These are phyloP conservation scores for Hymenopus coronatus DNA, from an alignment of 2,888 invertebrate species.

Conservation along the genomic window DNA sequence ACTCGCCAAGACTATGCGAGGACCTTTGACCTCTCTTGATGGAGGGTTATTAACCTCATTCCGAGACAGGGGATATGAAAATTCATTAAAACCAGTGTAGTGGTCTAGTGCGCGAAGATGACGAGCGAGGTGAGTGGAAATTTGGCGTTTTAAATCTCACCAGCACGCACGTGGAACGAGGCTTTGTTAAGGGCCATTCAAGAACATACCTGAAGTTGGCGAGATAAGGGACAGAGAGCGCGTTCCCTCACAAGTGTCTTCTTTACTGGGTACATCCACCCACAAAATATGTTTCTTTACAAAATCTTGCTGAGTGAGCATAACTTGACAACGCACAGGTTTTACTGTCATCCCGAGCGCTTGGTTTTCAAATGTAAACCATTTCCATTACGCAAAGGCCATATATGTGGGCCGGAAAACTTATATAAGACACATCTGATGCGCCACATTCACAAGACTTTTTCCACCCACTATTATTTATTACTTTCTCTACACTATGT, in stretches of 20 bases:
- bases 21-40: neutral
- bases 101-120: neutral
- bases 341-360: too few species aligned
- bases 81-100: neutral
- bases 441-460: too few species aligned
- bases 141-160: neutral
- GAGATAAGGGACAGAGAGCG: neutral
- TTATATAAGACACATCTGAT: too few species aligned
- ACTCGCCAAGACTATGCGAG: too few species aligned
- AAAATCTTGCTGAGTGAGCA: neutral
- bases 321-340: too few species aligned
- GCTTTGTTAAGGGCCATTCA: neutral
- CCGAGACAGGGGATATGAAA: neutral
- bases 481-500: too few species aligned
- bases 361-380: too few species aligned
- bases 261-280: neutral
- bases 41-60: neutral
- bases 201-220: neutral
- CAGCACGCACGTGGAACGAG: neutral
- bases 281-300: neutral
- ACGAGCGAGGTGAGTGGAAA: neutral
- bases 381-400: too few species aligned
- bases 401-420: too few species aligned
- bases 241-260: neutral
- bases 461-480: too few species aligned